Base-by-base conservation (phyloP, 2,797 vertebrate species). In the Merluccius polli region DNA sequence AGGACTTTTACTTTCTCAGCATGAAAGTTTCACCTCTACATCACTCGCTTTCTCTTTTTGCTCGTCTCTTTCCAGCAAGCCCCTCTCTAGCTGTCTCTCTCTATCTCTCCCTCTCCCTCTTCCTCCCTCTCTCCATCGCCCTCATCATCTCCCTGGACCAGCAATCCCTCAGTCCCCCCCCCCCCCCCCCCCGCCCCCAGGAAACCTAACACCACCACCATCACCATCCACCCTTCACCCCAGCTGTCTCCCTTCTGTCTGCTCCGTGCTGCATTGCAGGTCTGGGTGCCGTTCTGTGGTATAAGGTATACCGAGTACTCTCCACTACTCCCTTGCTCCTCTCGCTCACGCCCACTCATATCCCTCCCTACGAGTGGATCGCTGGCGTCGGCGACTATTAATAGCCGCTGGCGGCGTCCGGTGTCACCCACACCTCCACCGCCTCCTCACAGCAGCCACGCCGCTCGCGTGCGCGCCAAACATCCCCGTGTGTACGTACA, bases 341-440 rank as follows among this genome's bases (percentile, higher is more conserved):
- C 15, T 12, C 44, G 36, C 48, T 59, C 68, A 13, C 35, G 33
- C 59, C 36, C n/a, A 71, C 52, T 76, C 72, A 3, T 71, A 76
- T 74, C 33, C 72, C 71, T 76, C 75, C 78, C 86, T 80, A 88
- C 84, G 88, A 89, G 87, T 81, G 87, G 89, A 52, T 52, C 13
- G 63, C 2, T 90, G 80, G 81, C 83, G 48, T 87, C 77, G 21
- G 78, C 32, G 13, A 82, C 90, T 91, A 91, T 91, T 88, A 91
- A 92, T 91, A 92, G 88, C 87, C 3, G 76, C 80, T 73, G 76
- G 86, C 78, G 11, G 79, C 72, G 27, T 88, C 87, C 87, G 78
- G 76, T 30, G 84, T 84, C 87, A 84, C 91, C 89, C 86, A 89
- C 88, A 88, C 71, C 79, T 73, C 79, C 77, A 75, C 35, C 75